phyloP scores from a whole-genome alignment of 1,140 invertebrate genomes.

The Platyscapa corneri region DNA sequence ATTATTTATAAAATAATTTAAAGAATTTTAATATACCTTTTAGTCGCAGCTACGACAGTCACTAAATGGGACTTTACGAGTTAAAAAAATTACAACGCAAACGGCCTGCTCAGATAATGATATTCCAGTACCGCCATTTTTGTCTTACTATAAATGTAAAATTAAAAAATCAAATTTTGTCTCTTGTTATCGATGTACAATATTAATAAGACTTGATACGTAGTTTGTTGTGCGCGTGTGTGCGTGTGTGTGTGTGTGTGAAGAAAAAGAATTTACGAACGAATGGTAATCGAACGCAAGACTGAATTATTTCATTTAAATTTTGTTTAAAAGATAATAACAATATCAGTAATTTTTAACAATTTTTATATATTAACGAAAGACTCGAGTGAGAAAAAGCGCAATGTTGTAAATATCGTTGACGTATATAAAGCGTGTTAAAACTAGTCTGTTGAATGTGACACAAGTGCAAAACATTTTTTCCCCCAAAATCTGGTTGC shows the following conservation, averaged over 20 bases:
- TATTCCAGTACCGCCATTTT: not conserved
- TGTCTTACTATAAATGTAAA: not conserved
- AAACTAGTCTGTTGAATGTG: conserved; percentile 38
- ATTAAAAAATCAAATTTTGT: not conserved
- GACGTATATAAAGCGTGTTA: conserved; percentile 30
- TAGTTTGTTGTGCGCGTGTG: not conserved
- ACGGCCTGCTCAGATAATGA: not conserved
- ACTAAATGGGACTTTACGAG: not conserved
- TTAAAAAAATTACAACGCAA: not conserved
- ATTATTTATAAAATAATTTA: not conserved
- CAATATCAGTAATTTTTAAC: not conserved
- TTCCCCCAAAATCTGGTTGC: conserved; percentile 18
- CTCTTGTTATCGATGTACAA: not conserved
- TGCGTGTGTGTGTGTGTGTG: not conserved
- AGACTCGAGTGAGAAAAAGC: conserved; percentile 43
- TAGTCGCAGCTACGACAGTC: not conserved
- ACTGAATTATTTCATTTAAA: conserved; percentile 40
- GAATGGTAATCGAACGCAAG: conserved; percentile 32
- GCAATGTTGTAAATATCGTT: conserved; percentile 29
- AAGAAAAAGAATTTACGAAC: not conserved
- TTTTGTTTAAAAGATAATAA: conserved; percentile 1
- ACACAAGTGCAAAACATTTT: conserved; percentile 6
- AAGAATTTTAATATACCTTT: not conserved
- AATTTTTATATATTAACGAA: conserved; percentile 21
- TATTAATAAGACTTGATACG: conserved; percentile 6